Conservation (phyloP, 1,140 invertebrate species). For the Lucilia sericata region DNA sequence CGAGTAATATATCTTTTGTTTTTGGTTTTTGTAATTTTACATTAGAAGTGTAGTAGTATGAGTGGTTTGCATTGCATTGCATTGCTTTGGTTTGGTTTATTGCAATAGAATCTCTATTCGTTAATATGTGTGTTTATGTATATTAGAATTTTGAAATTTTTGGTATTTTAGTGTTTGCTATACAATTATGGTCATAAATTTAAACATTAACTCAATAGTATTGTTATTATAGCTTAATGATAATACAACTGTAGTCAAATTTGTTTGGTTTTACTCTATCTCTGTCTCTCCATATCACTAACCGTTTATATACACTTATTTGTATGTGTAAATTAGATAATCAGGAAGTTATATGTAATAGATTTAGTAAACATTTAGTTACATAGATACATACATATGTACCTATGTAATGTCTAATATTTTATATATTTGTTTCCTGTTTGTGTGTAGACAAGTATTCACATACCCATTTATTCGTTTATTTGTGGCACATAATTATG, state of each 20-base stretch:
- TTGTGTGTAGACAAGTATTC: not conserved
- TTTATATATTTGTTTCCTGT: not conserved
- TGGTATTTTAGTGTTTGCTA: conserved; percentile 25
- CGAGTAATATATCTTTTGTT: not conserved
- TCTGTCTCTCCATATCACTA: not conserved
- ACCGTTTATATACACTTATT: not conserved
- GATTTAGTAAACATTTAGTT: not conserved
- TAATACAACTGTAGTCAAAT: conserved; percentile 32
- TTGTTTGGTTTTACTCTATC: not conserved
- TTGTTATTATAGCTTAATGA: conserved; percentile 7
- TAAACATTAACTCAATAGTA: conserved; percentile 39
- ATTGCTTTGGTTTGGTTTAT: not conserved
- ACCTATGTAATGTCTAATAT: not conserved
- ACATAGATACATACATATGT: not conserved
- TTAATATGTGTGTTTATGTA: conserved; percentile 14
- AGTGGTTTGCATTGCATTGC: not conserved
- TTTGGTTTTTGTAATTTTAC: conserved; percentile 1
- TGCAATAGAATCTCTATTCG: not conserved
- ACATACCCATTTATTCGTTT: not conserved
- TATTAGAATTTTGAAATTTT: conserved; percentile 22
- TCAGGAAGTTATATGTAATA: conserved; percentile 1
- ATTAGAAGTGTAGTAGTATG: not conserved
- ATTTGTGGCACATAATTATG: conserved; percentile 15
- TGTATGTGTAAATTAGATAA: conserved; percentile 18
- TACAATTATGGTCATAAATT: conserved; percentile 37